Percentiles rank a stretch among this genome's conserved stretches.
Conservation (phyloP, 1,140 invertebrate species). For the Brachystomella parvula region DNA sequence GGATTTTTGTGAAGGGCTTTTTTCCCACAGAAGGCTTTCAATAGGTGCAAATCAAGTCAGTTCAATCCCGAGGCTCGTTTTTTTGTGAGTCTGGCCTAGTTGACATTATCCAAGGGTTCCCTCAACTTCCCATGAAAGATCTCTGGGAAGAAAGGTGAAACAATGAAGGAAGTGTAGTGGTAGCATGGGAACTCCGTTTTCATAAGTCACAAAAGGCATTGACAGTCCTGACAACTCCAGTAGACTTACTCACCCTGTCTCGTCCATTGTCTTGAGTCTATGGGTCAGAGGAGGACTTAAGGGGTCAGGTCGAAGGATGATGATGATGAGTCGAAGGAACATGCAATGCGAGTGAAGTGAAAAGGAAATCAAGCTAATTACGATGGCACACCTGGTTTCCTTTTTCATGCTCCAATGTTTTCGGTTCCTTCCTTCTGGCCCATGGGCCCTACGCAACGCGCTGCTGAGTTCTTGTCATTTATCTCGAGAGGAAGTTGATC, state of each 20-base stretch:
- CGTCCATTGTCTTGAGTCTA: not conserved
- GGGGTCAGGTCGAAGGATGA: not conserved
- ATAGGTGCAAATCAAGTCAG: not conserved
- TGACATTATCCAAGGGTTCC: not conserved
- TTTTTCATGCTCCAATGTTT: conserved; percentile 30
- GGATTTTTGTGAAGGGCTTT: not conserved
- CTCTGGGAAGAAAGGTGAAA: not conserved
- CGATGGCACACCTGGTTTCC: conserved; percentile 35
- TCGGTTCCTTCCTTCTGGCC: no score
- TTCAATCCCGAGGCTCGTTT: not conserved
- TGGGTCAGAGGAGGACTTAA: not conserved
- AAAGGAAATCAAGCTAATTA: conserved; percentile 36
- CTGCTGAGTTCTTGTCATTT: conserved; percentile 23
- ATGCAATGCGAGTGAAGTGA: conserved; percentile 5
- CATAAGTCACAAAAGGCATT: not conserved
- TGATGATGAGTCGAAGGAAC: not conserved
- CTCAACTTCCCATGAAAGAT: not conserved
- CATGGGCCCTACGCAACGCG: not conserved
- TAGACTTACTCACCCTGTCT: no score
- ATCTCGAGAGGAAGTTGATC: conserved; percentile 35
- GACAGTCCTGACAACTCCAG: not conserved
- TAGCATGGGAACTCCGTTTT: not conserved
- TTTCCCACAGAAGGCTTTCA: not conserved
- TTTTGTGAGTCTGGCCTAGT: not conserved
- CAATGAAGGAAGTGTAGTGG: not conserved